phyloP scores from a whole-genome alignment of 2,113 vertebrate genomes.

The Etheostoma cragini region DNA sequence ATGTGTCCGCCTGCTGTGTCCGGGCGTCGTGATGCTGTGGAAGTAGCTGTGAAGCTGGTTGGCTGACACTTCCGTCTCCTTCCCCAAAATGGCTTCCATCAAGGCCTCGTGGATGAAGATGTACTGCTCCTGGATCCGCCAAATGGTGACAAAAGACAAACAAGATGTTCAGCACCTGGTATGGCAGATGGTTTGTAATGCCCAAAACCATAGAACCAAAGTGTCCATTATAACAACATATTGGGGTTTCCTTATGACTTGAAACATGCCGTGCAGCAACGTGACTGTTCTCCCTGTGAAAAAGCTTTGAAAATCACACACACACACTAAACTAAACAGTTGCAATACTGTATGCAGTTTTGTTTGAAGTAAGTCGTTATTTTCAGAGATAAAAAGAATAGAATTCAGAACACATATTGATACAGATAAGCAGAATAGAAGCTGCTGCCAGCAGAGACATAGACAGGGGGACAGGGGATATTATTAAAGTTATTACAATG shows the following conservation, averaged over 20 bases:
- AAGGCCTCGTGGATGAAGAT: conserved; percentile 96
- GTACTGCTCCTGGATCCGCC: conserved; percentile 90
- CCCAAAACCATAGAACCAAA: background rate
- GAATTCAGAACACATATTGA: background rate
- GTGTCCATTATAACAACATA: too few relatives aligned
- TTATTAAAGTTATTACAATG: background rate
- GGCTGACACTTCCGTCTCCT: conserved; percentile 91
- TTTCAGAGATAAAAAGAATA: background rate
- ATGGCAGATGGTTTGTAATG: background rate
- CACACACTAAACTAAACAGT: background rate
- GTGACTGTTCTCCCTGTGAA: background rate
- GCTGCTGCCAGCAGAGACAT: background rate
- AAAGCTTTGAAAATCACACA: background rate
- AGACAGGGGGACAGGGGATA: background rate
- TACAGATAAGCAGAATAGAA: background rate
- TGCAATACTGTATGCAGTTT: background rate
- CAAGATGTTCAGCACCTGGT: background rate
- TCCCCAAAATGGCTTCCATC: conserved; percentile 94
- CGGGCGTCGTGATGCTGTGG: conserved; percentile 90
- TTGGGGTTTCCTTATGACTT: background rate
- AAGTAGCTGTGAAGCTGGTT: conserved; percentile 92
- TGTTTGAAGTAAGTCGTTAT: background rate
- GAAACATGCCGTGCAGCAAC: background rate
- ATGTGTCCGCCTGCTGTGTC: conserved; percentile 87
- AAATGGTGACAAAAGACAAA: background rate